These are phyloP conservation scores for Chloroceryle aenea DNA, from an alignment of 2,113 vertebrate species.

Conservation along the genomic window DNA sequence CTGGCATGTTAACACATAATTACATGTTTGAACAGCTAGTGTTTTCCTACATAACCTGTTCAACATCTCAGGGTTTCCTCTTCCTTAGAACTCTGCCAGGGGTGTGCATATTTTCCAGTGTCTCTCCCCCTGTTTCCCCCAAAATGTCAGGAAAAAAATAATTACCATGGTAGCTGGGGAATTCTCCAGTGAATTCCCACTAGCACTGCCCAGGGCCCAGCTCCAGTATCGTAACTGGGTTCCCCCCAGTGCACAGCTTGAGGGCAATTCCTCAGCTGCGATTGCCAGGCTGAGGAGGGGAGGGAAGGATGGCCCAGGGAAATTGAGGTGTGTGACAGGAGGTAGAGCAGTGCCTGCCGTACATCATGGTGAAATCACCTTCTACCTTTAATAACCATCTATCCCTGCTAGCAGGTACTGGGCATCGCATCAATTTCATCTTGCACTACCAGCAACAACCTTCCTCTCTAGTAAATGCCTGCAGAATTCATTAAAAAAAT, in stretches of 20 bases:
- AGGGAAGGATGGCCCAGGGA: neutral
- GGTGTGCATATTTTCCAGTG: neutral
- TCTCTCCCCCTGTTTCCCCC: neutral
- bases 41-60: neutral
- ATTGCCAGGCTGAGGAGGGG: neutral
- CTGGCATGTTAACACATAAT: neutral
- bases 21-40: neutral
- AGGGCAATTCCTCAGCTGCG: neutral
- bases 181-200: neutral
- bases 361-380: neutral
- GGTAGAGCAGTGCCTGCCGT: neutral
- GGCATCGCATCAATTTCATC: neutral
- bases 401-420: neutral
- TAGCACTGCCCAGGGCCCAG: neutral
- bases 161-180: neutral
- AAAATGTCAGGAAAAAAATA: neutral
- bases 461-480: neutral
- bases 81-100: neutral
- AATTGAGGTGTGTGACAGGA: rapidly evolving
- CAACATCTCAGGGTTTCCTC: neutral
- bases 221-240: neutral
- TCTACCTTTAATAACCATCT: neutral
- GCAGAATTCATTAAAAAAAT: neutral
- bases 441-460: neutral
- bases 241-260: neutral